phyloP scores from a whole-genome alignment of 2,888 invertebrate species.

The Auanema sp. region DNA sequence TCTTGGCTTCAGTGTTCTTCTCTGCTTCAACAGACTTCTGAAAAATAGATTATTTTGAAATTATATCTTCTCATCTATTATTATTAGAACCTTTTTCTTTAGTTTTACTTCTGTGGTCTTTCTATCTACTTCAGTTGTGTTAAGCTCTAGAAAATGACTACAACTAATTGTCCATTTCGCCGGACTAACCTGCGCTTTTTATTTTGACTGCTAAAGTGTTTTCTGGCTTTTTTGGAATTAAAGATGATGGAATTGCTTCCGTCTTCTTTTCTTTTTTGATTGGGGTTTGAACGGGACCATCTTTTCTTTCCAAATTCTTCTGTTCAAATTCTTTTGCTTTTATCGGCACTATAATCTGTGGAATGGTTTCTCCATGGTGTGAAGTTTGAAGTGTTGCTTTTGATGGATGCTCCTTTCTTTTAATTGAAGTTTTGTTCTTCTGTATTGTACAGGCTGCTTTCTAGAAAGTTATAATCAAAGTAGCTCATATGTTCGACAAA shows the following conservation, averaged over 20 bases:
- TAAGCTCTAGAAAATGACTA: too few relatives aligned
- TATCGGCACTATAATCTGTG: slow-evolving; percentile 2
- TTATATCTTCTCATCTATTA: slow-evolving; percentile 1
- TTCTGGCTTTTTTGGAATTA: slow-evolving; percentile 10
- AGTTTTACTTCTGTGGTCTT: too few relatives aligned
- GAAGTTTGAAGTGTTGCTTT: slow-evolving; percentile 3
- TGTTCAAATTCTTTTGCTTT: too few relatives aligned
- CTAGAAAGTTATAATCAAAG: too few relatives aligned
- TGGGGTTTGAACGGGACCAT: background rate
- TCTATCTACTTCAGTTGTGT: too few relatives aligned
- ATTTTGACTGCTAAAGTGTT: slow-evolving; percentile 1
- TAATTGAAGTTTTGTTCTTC: background rate
- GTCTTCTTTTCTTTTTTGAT: slow-evolving; percentile 14
- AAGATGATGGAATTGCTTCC: too few relatives aligned
- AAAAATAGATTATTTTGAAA: slow-evolving; percentile 6
- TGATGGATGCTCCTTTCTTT: background rate
- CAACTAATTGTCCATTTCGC: background rate
- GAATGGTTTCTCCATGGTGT: background rate
- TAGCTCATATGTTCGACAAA: too few relatives aligned
- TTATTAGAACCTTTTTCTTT: too few relatives aligned
- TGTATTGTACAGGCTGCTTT: too few relatives aligned
- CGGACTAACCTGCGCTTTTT: background rate
- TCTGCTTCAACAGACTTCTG: slow-evolving; percentile 9
- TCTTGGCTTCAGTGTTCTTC: background rate
- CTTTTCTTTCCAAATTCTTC: background rate